phyloP scores from a whole-genome alignment of 2,888 invertebrate species.

The Perizoma flavofasciatum region DNA sequence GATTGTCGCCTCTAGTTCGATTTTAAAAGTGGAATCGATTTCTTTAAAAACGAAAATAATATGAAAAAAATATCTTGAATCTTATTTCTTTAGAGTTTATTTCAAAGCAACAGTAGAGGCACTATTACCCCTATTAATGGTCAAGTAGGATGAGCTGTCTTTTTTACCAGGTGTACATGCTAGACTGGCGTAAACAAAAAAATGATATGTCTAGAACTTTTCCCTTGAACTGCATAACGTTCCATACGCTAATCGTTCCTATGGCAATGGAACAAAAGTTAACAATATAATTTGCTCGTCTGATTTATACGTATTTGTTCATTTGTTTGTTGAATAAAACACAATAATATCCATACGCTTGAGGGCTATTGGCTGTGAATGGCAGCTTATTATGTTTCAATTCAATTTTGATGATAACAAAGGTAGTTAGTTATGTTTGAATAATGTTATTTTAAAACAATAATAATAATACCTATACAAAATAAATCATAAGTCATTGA shows the following conservation, averaged over 20 bases:
- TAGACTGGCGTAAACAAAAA: no score
- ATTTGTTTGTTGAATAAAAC: slow-evolving; percentile 44
- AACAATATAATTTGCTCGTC: slow-evolving; percentile 56
- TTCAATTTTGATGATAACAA: slow-evolving; percentile 25
- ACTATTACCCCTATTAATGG: no score
- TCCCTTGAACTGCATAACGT: neutral
- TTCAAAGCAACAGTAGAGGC: no score
- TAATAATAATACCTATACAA: neutral
- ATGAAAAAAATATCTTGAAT: no score
- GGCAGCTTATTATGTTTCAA: slow-evolving; percentile 34
- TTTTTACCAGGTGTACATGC: no score
- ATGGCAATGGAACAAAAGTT: slow-evolving; percentile 54
- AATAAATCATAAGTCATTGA: no score
- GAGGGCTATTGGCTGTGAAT: slow-evolving; percentile 37
- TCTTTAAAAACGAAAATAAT: no score
- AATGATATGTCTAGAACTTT: slow-evolving; percentile 4
- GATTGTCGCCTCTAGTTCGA: no score
- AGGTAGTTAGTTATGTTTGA: neutral
- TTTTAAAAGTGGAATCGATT: no score
- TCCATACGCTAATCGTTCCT: slow-evolving; percentile 25
- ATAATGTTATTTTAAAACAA: neutral
- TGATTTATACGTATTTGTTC: slow-evolving; percentile 59
- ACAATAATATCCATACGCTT: slow-evolving; percentile 42
- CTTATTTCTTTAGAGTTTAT: no score
- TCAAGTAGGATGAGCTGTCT: no score